These are phyloP conservation scores for Pycnonotus jocosus DNA, from an alignment of 2,113 vertebrate genomes.

Conservation along the genomic window DNA sequence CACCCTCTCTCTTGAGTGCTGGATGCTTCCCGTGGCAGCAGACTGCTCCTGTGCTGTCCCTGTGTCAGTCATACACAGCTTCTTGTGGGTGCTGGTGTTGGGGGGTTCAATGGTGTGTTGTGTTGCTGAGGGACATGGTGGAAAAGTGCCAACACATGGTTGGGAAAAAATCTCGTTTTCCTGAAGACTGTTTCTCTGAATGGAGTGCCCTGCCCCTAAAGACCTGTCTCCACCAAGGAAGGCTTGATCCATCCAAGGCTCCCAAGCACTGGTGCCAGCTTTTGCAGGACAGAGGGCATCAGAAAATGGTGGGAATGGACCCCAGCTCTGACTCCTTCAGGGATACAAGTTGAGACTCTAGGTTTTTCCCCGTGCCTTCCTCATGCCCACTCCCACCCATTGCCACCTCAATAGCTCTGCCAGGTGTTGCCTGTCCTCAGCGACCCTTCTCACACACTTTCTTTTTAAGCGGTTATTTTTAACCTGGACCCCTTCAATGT, in stretches of 20 bases:
- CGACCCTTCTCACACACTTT: accelerated
- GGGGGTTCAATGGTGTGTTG: neutral
- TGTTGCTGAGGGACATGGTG: neutral
- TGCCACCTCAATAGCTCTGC: accelerated
- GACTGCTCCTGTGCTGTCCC: neutral
- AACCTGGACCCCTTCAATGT: neutral
- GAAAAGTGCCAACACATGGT: neutral
- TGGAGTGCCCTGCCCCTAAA: neutral
- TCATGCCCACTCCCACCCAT: accelerated
- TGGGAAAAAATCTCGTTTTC: neutral
- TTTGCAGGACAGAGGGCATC: neutral
- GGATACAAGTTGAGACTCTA: neutral
- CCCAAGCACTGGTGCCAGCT: neutral
- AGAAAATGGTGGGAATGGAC: neutral
- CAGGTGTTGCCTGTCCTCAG: neutral
- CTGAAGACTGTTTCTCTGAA: neutral
- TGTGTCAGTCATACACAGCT: accelerated
- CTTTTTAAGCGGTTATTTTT: neutral
- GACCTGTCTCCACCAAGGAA: neutral
- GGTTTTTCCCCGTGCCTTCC: neutral
- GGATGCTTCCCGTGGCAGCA: neutral
- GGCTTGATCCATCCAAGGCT: neutral
- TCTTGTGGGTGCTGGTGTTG: accelerated
- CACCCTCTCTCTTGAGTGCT: neutral
- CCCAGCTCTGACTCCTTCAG: neutral